Evolutionary conservation across 2,888 invertebrate genomes (phyloP), one percentile per base, ranked within the genome.

Genomic region (Lissonota sp.): DNA sequence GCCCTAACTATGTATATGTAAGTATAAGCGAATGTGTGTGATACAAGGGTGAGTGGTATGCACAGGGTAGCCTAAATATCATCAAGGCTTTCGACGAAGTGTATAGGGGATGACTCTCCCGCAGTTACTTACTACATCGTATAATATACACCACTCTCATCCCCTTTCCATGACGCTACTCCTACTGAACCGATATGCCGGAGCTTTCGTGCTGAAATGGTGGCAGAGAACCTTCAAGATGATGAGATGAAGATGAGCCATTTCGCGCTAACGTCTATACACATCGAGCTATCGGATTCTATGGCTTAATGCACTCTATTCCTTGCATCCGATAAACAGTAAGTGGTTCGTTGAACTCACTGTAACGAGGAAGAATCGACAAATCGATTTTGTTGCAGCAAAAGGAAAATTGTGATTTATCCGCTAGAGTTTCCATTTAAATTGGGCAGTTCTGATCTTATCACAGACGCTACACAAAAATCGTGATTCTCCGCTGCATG

Each of bases 171-270:
- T 39, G 40, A 42, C 60, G 40, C 12, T 53, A 57, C 7, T 57
- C 16, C 8, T 8, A 26, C 37, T n/a, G n/a, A 16, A 57, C 10
- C 37, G 55, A 26, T n/a, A n/a, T 57, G 37, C 37, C 37, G 7
- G 26, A 37, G 62, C 8, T 63, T 16, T 46, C 26, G 46, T 46
- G 62, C 8, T 8, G 46, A 51, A 66, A 58, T 37, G 46, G 66
- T 39, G 77, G 71, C 55, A 46, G 57, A 71, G 60, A 55, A 42
- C 55, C 14, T 26, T 37, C 42, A 63, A 71, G 71, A 71, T 60
- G 64, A 71, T 71, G 70, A 71, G 77, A 70, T 58, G 64, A 71
- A 64, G 77, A 77, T 77, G 77, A 77, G 76, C 69, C 76, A 62
- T 51, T 64, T 64, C 58, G 51, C 66, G 58, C 58, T 58, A 26